Conservation (phyloP, 2,797 vertebrate species). For the Sebastes jordani region DNA sequence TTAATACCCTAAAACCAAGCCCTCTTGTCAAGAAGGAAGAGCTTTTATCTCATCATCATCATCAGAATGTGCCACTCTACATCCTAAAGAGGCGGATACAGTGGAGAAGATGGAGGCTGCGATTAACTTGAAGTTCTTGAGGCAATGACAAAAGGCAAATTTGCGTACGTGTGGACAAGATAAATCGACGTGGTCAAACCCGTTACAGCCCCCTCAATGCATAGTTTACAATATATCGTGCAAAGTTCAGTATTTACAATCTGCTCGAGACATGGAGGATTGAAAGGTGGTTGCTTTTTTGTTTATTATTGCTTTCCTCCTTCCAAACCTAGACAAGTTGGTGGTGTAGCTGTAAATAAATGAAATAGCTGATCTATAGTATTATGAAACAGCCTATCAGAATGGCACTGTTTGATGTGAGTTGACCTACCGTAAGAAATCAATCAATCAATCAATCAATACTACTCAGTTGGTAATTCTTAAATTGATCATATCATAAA, state of each 20-base stretch:
- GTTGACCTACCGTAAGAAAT: not conserved
- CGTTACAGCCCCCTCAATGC: not conserved
- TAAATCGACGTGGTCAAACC: not conserved
- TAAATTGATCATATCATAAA: not conserved
- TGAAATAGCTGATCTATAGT: not conserved
- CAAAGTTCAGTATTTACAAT: not conserved
- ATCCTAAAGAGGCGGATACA: not conserved
- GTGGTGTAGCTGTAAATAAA: not conserved
- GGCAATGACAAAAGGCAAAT: not conserved
- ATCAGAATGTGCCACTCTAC: not conserved
- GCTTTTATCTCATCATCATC: not conserved
- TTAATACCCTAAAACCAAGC: not conserved
- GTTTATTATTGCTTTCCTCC: constrained; percentile 23
- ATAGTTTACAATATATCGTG: constrained; percentile 15
- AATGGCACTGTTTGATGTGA: not conserved
- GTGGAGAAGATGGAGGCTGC: not conserved
- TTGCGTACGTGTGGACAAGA: not conserved
- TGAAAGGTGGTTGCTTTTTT: not conserved
- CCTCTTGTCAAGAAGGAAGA: not conserved
- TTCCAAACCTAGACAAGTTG: not conserved
- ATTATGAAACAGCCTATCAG: not conserved
- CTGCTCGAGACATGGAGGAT: not conserved
- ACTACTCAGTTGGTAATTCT: not conserved
- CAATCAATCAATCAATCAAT: not conserved
- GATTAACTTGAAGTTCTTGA: not conserved